Evolutionary conservation across 2,113 vertebrate species (phyloP), one percentile per base, ranked within the genome.

Genomic region (Drymodes brunneopygia): DNA sequence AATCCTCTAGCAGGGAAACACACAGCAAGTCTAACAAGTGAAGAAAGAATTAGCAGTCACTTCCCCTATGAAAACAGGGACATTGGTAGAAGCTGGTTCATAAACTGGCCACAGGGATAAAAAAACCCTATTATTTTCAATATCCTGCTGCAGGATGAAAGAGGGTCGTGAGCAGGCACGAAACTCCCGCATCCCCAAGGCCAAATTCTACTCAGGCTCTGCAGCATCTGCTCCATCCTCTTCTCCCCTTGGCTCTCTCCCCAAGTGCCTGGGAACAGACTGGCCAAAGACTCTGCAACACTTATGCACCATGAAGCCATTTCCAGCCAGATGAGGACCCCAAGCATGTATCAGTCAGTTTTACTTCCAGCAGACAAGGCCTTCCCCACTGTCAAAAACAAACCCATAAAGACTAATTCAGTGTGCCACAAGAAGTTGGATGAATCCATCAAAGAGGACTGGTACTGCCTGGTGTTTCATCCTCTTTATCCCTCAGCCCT

Each of bases 331-430:
- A 79, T 11, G 6, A 77, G 57, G 74, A 94, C 50, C 42, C 35
- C 9, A 21, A 83, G 81, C 4, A 3, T 0, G 0, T 28, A 88
- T 27, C 0, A 7, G 86, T 56, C 47, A 7, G 9, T 74, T 81
- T 87, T 78, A 95, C 64, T 86, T 86, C 62, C 85, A 92, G 85
- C 71, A 86, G 74, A 38, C 11, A 35, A 78, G 72, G 27, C 79
- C 47, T 58, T 73, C 82, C 79, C 64, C 51, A 31, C 1, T 9
- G 56, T 24, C 80, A 87, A 96, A 94, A 93, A 92, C 66, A 92
- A 95, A 62, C 75, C 33, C 81, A 73, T 22, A 60, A 60, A 88
- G 31, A 58, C 71, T 86, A 90, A 86, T 36, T 53, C 79, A 80
- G 87, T 0, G 0, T 38, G 60, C 35, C 0, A 1, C 84, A 65